Evolutionary conservation across 35 echinoderm and acorn worm genomes (phyloP), one percentile per base, ranked within the genome.

Genomic region (Holothuria glaberrima): DNA sequence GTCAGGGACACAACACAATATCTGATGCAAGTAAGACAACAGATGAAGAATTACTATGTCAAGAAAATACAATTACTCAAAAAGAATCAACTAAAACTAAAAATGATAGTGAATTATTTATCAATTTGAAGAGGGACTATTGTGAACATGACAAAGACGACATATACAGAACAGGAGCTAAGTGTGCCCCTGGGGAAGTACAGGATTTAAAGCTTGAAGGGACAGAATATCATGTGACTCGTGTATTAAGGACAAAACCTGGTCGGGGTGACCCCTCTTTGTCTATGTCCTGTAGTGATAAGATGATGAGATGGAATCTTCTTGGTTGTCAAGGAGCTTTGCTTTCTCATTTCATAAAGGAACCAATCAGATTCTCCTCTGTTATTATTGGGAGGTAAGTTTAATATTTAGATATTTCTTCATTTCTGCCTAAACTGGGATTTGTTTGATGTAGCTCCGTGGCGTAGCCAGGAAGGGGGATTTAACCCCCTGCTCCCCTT

Each of bases 211-310:
- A 83, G 30, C 41, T 33, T 16, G 31, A 41, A 10, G 88, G 93
- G 0, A n/a, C 71, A 5, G 93, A 86, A 4, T 98, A 98, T 59
- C 96, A 98, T 46, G 90, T 82, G 59, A 70, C 94, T 30, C 93
- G 96, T 20, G 33, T 85, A 20, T 48, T 98, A 26, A 87, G 96
- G 0, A 84, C 89, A 2, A 98, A 98, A 70, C 95, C 95, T 12
- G 97, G 97, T 68, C 83, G 93, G 24, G 97, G 93, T n/a, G 94
- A 92, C 58, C 75, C 59, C 9, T 90, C 88, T 10, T 30, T 95
- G 22, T 95, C 93, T 45, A 99, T 99, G 93, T 95, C 91, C 10
- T 99, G 97, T 62, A 99, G 97, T 74, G 97, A 99, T 72, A 99
- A 99, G 69, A 91, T 99, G 30, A 93, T 93, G 19, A 80, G 83